Conservation (phyloP, 2,888 invertebrate genomes). For the Marasmarcha lunaedactyla region DNA sequence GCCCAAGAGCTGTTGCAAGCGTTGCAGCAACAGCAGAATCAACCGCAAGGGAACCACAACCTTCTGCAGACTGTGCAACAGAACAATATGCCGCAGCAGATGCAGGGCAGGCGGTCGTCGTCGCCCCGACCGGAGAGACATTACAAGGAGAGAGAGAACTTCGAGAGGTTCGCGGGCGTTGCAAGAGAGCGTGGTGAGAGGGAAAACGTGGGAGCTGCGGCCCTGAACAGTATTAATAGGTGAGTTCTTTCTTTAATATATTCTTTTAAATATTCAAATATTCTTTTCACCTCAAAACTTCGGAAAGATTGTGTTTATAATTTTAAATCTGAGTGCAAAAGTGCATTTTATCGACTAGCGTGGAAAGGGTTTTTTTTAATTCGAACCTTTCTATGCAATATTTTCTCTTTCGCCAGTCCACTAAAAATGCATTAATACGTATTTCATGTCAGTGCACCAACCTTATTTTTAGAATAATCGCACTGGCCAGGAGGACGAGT, state of each 20-base stretch:
- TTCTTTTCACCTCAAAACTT: too few relatives aligned
- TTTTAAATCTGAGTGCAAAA: background rate
- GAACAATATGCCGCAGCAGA: constrained; percentile 58
- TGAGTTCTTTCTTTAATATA: too few relatives aligned
- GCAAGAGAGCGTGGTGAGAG: constrained; percentile 64
- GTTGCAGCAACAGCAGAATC: constrained; percentile 76
- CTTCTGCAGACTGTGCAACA: constrained; percentile 61
- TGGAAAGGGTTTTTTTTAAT: background rate
- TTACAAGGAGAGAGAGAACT: constrained; percentile 62
- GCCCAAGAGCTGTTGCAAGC: constrained; percentile 82
- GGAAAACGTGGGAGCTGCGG: constrained; percentile 66
- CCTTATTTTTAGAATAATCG: too few relatives aligned
- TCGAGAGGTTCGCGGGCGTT: constrained; percentile 50
- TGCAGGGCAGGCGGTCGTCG: constrained; percentile 60
- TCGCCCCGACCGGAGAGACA: constrained; percentile 57
- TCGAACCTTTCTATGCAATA: background rate
- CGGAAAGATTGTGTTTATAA: constrained; percentile 2
- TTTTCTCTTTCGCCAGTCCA: too few relatives aligned
- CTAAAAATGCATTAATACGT: too few relatives aligned
- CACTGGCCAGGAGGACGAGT: too few relatives aligned
- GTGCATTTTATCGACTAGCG: too few relatives aligned
- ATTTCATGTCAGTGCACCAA: too few relatives aligned
- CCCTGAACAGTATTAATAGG: constrained; percentile 77
- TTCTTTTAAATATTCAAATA: too few relatives aligned
- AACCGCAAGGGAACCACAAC: constrained; percentile 60